Conservation (phyloP, 2,888 invertebrate species). For the Belgica antarctica region DNA sequence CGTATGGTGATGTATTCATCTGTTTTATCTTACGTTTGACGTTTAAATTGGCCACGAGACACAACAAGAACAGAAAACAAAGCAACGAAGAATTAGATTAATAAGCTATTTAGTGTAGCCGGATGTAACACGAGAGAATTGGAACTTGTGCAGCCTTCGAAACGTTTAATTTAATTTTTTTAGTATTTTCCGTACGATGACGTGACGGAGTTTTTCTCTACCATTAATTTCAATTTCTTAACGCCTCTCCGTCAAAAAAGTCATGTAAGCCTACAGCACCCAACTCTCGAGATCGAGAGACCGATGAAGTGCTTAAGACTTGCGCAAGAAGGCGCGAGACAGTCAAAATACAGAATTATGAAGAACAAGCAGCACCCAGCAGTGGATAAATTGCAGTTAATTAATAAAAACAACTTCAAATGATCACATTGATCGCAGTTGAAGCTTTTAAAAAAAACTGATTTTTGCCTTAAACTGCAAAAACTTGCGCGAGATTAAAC, state of each 20-base stretch:
- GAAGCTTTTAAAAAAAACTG: too few relatives aligned
- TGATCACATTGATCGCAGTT: too few relatives aligned
- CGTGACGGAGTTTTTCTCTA: not conserved
- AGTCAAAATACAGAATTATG: not conserved
- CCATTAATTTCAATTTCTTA: constrained; percentile 12
- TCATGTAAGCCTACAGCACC: not conserved
- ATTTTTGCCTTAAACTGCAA: too few relatives aligned
- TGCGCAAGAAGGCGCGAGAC: too few relatives aligned
- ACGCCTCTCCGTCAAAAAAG: constrained; percentile 15
- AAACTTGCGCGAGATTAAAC: too few relatives aligned
- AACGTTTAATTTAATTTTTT: constrained; percentile 8
- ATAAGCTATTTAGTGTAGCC: constrained; percentile 18
- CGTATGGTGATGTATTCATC: not conserved
- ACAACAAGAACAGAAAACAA: not conserved
- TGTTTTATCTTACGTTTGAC: constrained; percentile 16
- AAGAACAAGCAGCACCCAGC: not conserved
- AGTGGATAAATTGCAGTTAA: constrained; percentile 13
- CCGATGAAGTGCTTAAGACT: constrained; percentile 1
- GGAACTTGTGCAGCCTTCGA: constrained; percentile 24
- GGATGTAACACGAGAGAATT: constrained; percentile 14
- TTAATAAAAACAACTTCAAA: constrained; percentile 4
- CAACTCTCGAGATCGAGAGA: not conserved
- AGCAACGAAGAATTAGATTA: constrained; percentile 18
- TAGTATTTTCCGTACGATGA: not conserved
- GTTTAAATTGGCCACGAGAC: not conserved